Evolutionary conservation across 2,888 invertebrate species (phyloP), one percentile per base, ranked within the genome.

Genomic region (Ecliptopera silaceata): DNA sequence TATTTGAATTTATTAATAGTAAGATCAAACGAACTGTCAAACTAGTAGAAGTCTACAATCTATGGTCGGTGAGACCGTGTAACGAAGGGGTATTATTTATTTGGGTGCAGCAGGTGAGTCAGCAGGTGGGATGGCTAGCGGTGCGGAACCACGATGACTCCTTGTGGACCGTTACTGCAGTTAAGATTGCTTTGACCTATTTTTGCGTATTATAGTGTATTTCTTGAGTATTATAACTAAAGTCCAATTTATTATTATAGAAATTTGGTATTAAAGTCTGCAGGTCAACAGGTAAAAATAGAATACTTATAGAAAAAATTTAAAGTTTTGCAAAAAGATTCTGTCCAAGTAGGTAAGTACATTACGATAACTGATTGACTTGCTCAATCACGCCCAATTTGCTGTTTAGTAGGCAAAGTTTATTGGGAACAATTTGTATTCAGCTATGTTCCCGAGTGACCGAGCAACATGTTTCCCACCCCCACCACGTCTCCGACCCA

Each of bases 401-500:
- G 44, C 53, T 56, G 56, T 60, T 54, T 12, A 34, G 32, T 63
- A 49, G 61, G 58, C 59, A 69, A 64, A 70, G 72, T 64, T 70
- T 68, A 75, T 75, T 68, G 63, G 62, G 64, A 68, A 64, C 66
- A 69, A 84, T 86, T 83, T 75, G 79, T 81, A 84, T 83, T 84
- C 82, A 71, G 70, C 68, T 68, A 74, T 79, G 80, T 88, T 88
- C 90, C 90, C 86, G 86, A 82, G 70, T 84, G 82, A 83, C 81
- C 84, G 83, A 84, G 74, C 84, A 80, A 80, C 84, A 84, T 86
- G 86, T 85, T 88, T 91, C 90, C 89, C 90, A 90, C 90, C 91
- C 90, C 90, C 90, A 85, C 90, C 77, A 82, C 72, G 64, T 72
- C 71, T 75, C 82, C 88, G 85, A 88, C 88, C 89, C 80, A 89